phyloP scores from a whole-genome alignment of 2,888 invertebrate genomes.

The Aradus depressus region DNA sequence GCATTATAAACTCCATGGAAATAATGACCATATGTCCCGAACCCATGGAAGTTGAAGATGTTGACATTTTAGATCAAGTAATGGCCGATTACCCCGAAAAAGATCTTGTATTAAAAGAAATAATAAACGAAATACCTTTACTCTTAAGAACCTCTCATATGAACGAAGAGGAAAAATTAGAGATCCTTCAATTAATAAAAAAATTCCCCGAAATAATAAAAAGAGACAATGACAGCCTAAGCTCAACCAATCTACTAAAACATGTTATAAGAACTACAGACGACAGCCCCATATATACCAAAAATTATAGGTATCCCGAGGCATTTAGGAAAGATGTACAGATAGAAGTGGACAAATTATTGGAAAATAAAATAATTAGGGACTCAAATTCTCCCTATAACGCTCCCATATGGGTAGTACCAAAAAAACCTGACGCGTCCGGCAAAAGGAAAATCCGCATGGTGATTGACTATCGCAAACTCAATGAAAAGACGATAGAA shows the following conservation, averaged over 20 bases:
- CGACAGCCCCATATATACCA: conserved; percentile 15
- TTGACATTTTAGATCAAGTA: too few species aligned
- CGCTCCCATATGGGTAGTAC: conserved; percentile 15
- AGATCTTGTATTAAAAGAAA: too few species aligned
- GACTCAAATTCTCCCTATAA: conserved; percentile 16
- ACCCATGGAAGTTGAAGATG: conserved; percentile 1
- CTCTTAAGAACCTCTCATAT: conserved; percentile 10
- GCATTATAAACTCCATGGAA: not conserved
- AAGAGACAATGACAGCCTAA: conserved; percentile 8
- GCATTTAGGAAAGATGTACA: conserved; percentile 14
- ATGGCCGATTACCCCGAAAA: too few species aligned
- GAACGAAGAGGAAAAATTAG: conserved; percentile 11
- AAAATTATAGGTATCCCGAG: conserved; percentile 19
- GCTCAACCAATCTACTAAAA: conserved; percentile 11
- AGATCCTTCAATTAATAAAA: not conserved
- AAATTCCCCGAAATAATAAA: conserved; percentile 18
- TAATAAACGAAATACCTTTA: not conserved
- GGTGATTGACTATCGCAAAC: conserved; percentile 16
- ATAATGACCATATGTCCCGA: not conserved
- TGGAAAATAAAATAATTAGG: conserved; percentile 18
- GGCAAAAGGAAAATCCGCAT: conserved; percentile 13
- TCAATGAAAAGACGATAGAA: conserved; percentile 16
- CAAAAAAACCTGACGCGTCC: conserved; percentile 12
- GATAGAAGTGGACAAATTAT: conserved; percentile 12
- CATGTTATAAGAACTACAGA: conserved; percentile 18